Conservation (phyloP, 2,797 vertebrate species). For the Enteromius trimaculatus region DNA sequence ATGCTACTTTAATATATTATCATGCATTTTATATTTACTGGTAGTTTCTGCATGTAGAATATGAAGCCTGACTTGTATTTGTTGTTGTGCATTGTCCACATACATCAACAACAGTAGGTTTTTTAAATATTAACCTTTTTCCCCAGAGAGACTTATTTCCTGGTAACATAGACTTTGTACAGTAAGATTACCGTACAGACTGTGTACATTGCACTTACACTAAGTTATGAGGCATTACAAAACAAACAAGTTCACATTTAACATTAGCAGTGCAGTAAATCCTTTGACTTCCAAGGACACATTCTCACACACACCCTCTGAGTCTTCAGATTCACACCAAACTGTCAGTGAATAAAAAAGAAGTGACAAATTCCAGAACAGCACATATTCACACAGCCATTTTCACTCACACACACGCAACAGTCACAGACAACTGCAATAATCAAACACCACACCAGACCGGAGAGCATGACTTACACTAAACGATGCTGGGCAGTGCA, state of each 20-base stretch:
- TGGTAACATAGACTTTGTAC: conserved; percentile 40
- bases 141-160: conserved; percentile 25
- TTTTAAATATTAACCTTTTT: conserved; percentile 44
- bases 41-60: neutral
- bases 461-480: neutral
- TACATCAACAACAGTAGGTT: conserved; percentile 20
- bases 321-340: conserved; percentile 32
- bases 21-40: neutral
- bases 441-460: neutral
- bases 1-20: neutral
- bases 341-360: conserved; percentile 19
- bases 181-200: conserved; percentile 26
- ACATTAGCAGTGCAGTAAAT: neutral
- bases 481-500: neutral
- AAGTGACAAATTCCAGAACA: conserved; percentile 25
- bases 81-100: neutral
- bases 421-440: conserved; percentile 23
- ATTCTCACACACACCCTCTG: conserved; percentile 19
- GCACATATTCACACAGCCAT: conserved; percentile 22
- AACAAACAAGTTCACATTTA: conserved; percentile 40
- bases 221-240: conserved; percentile 31
- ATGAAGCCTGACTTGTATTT: neutral
- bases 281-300: neutral
- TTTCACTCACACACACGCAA: conserved; percentile 11
- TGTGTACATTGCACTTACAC: conserved; percentile 11